Percentiles rank a stretch among this genome's conserved stretches.
Evolutionary conservation across 2,888 invertebrate species (phyloP).

Genomic region (Lacanobia wlatinum): DNA sequence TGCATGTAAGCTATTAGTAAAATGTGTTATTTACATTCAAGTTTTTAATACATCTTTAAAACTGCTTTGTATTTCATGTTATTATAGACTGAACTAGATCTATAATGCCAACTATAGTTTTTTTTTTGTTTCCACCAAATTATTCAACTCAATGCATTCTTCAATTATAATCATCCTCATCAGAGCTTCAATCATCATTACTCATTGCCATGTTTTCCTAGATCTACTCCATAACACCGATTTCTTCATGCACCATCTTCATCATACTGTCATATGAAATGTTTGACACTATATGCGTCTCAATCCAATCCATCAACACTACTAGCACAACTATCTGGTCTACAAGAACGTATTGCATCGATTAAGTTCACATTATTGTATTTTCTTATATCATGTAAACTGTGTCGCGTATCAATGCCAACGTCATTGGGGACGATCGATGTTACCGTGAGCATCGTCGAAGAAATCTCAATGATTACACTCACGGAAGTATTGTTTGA

Average conservation of each 20-base stretch:
- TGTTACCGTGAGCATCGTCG: constrained; percentile 32
- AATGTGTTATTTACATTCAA: too few species aligned
- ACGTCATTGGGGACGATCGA: constrained; percentile 51
- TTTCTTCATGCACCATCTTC: background rate
- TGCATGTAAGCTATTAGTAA: background rate
- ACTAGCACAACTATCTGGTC: background rate
- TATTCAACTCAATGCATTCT: too few species aligned
- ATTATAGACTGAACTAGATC: too few species aligned
- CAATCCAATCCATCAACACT: constrained; percentile 19
- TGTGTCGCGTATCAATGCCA: constrained; percentile 58
- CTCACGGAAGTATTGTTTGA: constrained; percentile 19
- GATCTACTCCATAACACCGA: background rate
- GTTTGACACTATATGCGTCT: background rate
- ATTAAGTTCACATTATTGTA: constrained; percentile 64
- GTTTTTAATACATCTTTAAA: too few species aligned
- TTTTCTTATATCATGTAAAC: constrained; percentile 51
- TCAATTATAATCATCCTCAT: background rate
- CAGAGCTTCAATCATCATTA: background rate
- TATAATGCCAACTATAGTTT: too few species aligned
- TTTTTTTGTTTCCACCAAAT: too few species aligned
- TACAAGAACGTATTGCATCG: constrained; percentile 45
- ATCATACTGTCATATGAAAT: background rate
- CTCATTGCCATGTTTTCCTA: background rate
- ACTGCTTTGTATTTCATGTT: too few species aligned
- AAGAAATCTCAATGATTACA: constrained; percentile 35